phyloP scores from a whole-genome alignment of 2,797 vertebrate species.

The Dicrostonyx torquatus region DNA sequence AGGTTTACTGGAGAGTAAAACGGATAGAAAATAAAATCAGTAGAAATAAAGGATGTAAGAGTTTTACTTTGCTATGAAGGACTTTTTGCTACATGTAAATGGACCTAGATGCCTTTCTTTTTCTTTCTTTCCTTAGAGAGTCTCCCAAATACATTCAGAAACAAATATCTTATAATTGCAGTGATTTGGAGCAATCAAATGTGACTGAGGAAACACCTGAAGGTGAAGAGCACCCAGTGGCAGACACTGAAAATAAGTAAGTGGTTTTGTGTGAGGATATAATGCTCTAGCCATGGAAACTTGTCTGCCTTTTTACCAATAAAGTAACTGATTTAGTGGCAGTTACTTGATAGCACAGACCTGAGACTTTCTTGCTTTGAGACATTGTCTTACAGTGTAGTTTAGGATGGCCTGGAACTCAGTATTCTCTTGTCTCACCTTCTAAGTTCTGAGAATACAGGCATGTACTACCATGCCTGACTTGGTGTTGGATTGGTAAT shows the following conservation, averaged over 20 bases:
- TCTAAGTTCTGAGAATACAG: not conserved
- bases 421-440: not conserved
- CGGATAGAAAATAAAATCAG: conserved; percentile 15
- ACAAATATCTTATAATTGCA: conserved; percentile 86
- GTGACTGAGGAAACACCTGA: conserved; percentile 94
- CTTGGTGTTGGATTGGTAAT: conserved; percentile 6
- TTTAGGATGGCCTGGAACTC: not conserved
- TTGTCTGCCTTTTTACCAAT: not conserved
- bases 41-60: not conserved
- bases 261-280: conserved; percentile 76
- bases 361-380: not conserved
- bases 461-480: not conserved
- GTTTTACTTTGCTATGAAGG: conserved; percentile 13
- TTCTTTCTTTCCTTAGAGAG: conserved; percentile 81
- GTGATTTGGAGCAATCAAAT: conserved; percentile 94
- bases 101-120: conserved; percentile 80
- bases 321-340: not conserved
- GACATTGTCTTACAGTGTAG: not conserved
- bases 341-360: not conserved
- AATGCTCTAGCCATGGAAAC: not conserved
- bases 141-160: conserved; percentile 83
- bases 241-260: conserved; percentile 98
- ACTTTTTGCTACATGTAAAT: conserved; percentile 66
- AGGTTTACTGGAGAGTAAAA: not conserved
- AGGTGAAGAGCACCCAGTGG: conserved; percentile 95